Percentiles rank a stretch among this genome's conserved stretches.
Evolutionary conservation across 2,797 vertebrate genomes (phyloP).

Genomic region (Acropternis orthonyx): DNA sequence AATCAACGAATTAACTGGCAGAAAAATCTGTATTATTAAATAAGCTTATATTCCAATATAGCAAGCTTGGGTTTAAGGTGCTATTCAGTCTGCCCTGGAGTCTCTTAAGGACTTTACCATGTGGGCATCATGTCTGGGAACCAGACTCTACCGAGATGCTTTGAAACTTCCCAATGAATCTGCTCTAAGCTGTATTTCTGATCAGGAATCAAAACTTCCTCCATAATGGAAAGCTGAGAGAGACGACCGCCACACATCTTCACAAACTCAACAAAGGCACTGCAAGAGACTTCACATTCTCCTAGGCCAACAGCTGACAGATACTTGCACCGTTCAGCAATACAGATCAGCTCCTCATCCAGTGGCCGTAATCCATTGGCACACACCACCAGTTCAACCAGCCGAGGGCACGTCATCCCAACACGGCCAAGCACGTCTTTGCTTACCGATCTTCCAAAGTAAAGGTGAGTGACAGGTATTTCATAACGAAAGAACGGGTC

Average conservation of each 20-base stretch:
- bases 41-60: conserved; percentile 54
- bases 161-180: conserved; percentile 98
- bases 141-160: conserved; percentile 96
- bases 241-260: conserved; percentile 95
- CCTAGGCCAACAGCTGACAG: conserved; percentile 95
- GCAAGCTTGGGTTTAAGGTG: conserved; percentile 68
- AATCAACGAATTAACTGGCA: conserved; percentile 42
- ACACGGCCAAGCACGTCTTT: conserved; percentile 96
- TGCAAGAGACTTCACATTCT: conserved; percentile 97
- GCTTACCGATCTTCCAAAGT: conserved; percentile 97
- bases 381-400: conserved; percentile 96
- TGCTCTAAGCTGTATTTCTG: conserved; percentile 95
- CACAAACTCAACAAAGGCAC: conserved; percentile 97
- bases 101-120: conserved; percentile 80
- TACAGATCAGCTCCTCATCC: conserved; percentile 96
- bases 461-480: conserved; percentile 95
- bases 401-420: conserved; percentile 92
- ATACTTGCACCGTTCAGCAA: conserved; percentile 92
- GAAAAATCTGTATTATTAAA: conserved; percentile 46
- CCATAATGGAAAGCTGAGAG: conserved; percentile 98
- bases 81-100: conserved; percentile 38
- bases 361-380: conserved; percentile 94
- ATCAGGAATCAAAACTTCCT: conserved; percentile 97
- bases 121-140: conserved; percentile 99
- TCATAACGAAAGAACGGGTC: conserved; percentile 95